Evolutionary conservation across 2,797 vertebrate genomes (phyloP).

Genomic region (Tragelaphus oryx): DNA sequence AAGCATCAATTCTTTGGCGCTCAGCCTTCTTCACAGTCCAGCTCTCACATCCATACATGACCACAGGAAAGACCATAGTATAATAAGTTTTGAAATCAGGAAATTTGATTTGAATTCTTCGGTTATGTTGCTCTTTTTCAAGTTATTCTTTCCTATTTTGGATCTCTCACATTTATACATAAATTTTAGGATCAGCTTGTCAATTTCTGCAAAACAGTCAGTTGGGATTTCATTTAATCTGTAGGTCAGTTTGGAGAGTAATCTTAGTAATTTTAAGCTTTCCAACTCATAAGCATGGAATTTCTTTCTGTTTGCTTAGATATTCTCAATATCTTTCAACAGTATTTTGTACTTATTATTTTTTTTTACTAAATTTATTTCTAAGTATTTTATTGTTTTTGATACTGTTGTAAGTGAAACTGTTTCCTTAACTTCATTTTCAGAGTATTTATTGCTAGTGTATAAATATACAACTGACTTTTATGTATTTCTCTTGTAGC

Average conservation of each 20-base stretch:
- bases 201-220: neutral
- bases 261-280: neutral
- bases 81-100: conserved; percentile 26
- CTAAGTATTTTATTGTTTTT: conserved; percentile 3
- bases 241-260: neutral
- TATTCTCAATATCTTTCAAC: neutral
- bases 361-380: neutral
- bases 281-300: neutral
- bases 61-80: neutral
- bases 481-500: neutral
- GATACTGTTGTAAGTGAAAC: neutral
- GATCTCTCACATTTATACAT: neutral
- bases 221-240: neutral
- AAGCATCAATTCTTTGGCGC: no score
- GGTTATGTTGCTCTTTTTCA: neutral
- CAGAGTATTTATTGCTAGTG: neutral
- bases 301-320: neutral
- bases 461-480: neutral
- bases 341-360: neutral
- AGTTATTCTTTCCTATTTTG: neutral
- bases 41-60: no score
- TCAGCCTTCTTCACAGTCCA: no score
- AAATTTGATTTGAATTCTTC: neutral
- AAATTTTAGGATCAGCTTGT: neutral
- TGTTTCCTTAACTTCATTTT: neutral